Percentiles rank a stretch among this genome's conserved stretches.
Conservation (phyloP, 2,113 vertebrate genomes). For the Chrysochloris asiatica region DNA sequence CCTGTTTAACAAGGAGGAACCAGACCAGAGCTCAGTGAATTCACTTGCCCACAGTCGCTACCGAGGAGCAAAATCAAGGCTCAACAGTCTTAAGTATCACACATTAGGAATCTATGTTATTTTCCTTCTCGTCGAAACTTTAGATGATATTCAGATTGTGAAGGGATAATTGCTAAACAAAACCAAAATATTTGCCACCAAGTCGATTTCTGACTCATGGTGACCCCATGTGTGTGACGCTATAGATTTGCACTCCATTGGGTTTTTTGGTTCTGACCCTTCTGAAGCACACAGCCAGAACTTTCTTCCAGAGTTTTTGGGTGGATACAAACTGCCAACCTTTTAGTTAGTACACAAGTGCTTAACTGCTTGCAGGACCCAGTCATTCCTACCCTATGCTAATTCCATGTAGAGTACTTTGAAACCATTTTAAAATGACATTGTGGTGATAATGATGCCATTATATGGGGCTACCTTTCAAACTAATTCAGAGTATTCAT, state of each 20-base stretch:
- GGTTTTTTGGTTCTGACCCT: neutral
- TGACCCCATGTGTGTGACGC: neutral
- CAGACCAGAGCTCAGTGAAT: neutral
- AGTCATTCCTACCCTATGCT: slow-evolving; percentile 33
- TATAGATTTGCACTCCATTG: neutral
- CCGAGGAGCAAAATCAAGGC: too few species aligned
- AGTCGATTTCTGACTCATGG: neutral
- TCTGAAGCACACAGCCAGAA: neutral
- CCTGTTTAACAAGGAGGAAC: neutral
- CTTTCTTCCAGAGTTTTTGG: neutral
- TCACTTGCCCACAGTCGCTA: neutral
- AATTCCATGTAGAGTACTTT: slow-evolving; percentile 72
- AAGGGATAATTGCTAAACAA: slow-evolving; percentile 33
- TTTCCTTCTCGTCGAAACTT: slow-evolving; percentile 43
- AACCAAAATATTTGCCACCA: neutral
- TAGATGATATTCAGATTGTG: slow-evolving; percentile 58
- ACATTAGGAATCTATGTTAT: neutral
- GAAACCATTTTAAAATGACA: slow-evolving; percentile 62
- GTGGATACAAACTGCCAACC: neutral
- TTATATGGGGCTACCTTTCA: slow-evolving; percentile 68
- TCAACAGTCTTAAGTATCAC: neutral
- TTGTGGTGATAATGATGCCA: slow-evolving; percentile 29
- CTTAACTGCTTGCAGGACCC: neutral
- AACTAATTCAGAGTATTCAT: slow-evolving; percentile 54
- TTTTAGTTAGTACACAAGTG: neutral